Percentiles rank a stretch among this genome's conserved stretches.
phyloP scores from a whole-genome alignment of 2,113 vertebrate genomes.

The Eptatretus burgeri region DNA sequence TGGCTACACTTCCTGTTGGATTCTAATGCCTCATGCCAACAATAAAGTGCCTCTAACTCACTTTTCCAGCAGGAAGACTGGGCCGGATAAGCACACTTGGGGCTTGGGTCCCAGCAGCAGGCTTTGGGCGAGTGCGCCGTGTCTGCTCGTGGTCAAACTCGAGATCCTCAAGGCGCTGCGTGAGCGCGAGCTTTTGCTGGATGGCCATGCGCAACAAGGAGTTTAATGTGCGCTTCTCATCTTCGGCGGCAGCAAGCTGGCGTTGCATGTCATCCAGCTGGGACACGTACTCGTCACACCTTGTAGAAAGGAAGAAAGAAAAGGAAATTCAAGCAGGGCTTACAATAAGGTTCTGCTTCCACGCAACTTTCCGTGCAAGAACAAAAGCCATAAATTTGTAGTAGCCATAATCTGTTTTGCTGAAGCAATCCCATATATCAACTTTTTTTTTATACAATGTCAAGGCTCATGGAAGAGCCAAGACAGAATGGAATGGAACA shows the following conservation, averaged over 20 bases:
- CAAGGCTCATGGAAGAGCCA: too few relatives aligned
- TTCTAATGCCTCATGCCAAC: too few relatives aligned
- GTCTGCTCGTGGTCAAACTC: conserved; percentile 93
- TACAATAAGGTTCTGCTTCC: too few relatives aligned
- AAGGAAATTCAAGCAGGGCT: too few relatives aligned
- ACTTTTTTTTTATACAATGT: too few relatives aligned
- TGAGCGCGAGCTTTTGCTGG: conserved; percentile 89
- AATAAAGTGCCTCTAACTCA: conserved; percentile 25
- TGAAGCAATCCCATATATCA: too few relatives aligned
- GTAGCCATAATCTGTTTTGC: too few relatives aligned
- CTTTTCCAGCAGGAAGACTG: conserved; percentile 23
- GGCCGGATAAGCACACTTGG: conserved; percentile 24
- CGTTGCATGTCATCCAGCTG: conserved; percentile 97
- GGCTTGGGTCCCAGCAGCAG: conserved; percentile 39
- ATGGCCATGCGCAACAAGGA: conserved; percentile 89
- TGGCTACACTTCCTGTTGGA: too few relatives aligned
- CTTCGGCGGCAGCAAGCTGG: conserved; percentile 78
- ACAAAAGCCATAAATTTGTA: too few relatives aligned
- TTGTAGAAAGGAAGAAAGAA: conserved; percentile 13
- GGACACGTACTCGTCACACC: conserved; percentile 80
- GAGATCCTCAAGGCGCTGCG: conserved; percentile 82
- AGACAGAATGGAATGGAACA: too few relatives aligned
- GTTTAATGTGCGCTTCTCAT: conserved; percentile 95
- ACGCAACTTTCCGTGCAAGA: too few relatives aligned
- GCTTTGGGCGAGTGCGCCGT: conserved; percentile 50